A percentile compares a stretch with the other conserved stretches of the same genome.
These are phyloP conservation scores for Steinernema feltiae DNA, from an alignment of 1,140 invertebrate genomes.

Conservation along the genomic window DNA sequence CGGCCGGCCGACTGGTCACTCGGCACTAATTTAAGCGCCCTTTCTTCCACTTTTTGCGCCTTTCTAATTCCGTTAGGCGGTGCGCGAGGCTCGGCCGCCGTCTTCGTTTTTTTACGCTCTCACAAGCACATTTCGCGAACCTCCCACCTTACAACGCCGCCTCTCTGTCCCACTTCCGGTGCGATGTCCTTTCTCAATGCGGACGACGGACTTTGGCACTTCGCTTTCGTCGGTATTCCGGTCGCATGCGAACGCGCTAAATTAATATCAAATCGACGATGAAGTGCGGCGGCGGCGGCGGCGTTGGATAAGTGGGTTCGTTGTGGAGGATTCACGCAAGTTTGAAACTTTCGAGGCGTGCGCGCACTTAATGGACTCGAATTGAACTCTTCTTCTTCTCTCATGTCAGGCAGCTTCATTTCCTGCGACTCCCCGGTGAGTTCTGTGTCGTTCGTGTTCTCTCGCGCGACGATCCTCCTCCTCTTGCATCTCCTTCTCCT, in stretches of 20 bases:
- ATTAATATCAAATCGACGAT: slow-evolving; percentile 14
- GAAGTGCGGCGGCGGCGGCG: background rate
- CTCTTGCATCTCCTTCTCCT: no score
- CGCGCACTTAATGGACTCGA: no score
- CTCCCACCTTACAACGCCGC: background rate
- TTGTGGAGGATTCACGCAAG: background rate
- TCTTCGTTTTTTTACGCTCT: no score
- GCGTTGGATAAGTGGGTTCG: background rate
- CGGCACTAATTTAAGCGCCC: background rate
- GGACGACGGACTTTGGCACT: no score
- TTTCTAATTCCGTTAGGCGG: background rate
- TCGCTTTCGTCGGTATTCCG: no score
- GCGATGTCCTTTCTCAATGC: background rate
- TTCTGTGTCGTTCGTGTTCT: no score
- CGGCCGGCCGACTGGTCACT: no score
- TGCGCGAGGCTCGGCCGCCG: background rate
- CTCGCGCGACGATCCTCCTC: no score
- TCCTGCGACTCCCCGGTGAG: background rate
- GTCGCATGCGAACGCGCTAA: background rate
- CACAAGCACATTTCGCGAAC: no score
- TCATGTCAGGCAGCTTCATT: background rate
- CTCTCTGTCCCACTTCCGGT: background rate
- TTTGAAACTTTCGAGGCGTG: background rate
- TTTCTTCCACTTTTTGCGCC: background rate
- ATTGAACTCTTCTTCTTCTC: background rate